Base-by-base conservation (phyloP, 2,888 invertebrate species). In the Latrodectus hesperus region DNA sequence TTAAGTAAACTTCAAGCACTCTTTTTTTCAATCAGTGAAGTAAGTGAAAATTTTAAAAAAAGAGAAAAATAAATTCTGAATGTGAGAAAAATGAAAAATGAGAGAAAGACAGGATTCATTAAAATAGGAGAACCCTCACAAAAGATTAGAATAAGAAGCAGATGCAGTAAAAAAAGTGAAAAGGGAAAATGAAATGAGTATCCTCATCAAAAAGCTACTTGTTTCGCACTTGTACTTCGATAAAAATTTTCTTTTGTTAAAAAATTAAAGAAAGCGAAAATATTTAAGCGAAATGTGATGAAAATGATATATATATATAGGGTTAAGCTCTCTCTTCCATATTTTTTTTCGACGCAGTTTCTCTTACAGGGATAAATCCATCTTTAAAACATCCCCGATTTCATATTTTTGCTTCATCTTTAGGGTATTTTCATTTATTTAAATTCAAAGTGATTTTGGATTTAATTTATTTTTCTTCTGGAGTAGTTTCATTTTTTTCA, bases 151-250 rank as follows among this genome's bases (percentile, higher is more conserved):
- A 68, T 52, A 38, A 26, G 74, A 81, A 51, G 51, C 49, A 72
- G 49, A 73, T 9, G 38, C 4, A 38, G 72, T 52, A 38, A 10
- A 64, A 81, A 52, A 77, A 81, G 8, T 9, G 52, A n/a, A 71
- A 81, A 65, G 52, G 64, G 80, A 26, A 81, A 81, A 73, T 52
- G 64, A 72, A 81, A 81, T 73, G 51, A 81, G 64, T 73, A 53
- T 73, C 53, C 55, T 81, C 64, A 81, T 73, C 52, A 73, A 73
- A 73, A 81, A 81, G 81, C 81, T 72, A 81, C 81, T 81, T 81
- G 81, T 81, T 73, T 81, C 81, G 73, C 67, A 73, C 53, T 22
- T 73, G 22, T 67, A 73, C 14, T 16, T 70, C n/a, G 49, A 55
- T 68, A 12, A 9, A 14, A 64, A 55, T 26, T 75, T 71, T 71